Percentiles rank a stretch among this genome's conserved stretches.
Evolutionary conservation across 2,797 vertebrate species (phyloP).

Genomic region (Anabacerthia variegaticeps): DNA sequence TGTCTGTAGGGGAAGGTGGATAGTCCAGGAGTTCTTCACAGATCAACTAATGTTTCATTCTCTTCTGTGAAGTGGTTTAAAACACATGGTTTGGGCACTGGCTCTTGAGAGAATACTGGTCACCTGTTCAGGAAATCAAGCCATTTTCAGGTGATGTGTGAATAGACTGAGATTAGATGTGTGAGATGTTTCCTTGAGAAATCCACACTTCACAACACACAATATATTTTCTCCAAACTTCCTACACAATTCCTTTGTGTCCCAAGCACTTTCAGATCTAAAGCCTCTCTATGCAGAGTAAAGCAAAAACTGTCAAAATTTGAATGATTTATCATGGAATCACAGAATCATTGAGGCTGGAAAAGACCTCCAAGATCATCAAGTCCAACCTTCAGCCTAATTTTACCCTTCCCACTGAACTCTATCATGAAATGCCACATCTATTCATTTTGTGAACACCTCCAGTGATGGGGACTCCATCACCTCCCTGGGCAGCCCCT

Average conservation of each 20-base stretch:
- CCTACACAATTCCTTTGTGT: background rate
- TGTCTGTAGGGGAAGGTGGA: background rate
- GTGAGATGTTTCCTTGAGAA: background rate
- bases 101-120: background rate
- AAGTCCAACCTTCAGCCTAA: background rate
- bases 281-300: background rate
- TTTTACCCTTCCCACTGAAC: background rate
- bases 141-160: background rate
- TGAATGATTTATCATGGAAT: background rate
- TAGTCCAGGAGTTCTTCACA: background rate
- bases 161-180: background rate
- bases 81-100: background rate
- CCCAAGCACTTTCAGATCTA: background rate
- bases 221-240: background rate
- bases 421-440: background rate
- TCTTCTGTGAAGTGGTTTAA: background rate
- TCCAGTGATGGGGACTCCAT: background rate
- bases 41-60: background rate
- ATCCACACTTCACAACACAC: background rate
- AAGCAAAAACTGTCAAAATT: background rate
- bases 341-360: background rate
- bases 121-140: background rate
- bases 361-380: background rate
- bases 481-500: background rate
- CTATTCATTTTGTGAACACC: background rate